Evolutionary conservation across 2,797 vertebrate species (phyloP).

Genomic region (Aldrovandia affinis): DNA sequence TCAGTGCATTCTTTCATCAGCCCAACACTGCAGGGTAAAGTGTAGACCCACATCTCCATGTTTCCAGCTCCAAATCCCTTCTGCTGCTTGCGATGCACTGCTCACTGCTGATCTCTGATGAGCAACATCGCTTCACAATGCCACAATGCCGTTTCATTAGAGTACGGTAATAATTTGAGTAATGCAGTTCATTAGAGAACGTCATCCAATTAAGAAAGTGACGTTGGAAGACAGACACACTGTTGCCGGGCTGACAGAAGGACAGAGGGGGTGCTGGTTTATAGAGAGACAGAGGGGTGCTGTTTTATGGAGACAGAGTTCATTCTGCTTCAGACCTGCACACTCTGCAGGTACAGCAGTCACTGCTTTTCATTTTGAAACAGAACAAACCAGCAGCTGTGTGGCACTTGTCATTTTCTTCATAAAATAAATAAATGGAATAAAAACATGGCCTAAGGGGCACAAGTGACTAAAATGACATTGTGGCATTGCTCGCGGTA

Average conservation of each 20-base stretch:
- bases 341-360: background rate
- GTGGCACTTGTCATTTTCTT: background rate
- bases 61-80: background rate
- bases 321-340: background rate
- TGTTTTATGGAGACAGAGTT: background rate
- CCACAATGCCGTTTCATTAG: no score
- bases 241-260: no score
- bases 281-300: no score
- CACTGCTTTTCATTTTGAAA: background rate
- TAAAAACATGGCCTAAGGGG: background rate
- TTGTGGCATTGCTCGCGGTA: background rate
- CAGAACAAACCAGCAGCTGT: background rate
- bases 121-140: no score
- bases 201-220: no score
- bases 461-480: no score
- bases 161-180: no score
- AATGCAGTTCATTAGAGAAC: no score
- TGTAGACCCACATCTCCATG: background rate
- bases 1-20: background rate
- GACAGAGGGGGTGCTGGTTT: no score
- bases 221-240: no score
- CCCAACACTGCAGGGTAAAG: background rate
- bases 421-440: background rate
- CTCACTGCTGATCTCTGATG: no score
- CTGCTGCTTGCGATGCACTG: no score